Base-by-base conservation (phyloP, 2,888 invertebrate species). In the Cryptus viduatorius region DNA sequence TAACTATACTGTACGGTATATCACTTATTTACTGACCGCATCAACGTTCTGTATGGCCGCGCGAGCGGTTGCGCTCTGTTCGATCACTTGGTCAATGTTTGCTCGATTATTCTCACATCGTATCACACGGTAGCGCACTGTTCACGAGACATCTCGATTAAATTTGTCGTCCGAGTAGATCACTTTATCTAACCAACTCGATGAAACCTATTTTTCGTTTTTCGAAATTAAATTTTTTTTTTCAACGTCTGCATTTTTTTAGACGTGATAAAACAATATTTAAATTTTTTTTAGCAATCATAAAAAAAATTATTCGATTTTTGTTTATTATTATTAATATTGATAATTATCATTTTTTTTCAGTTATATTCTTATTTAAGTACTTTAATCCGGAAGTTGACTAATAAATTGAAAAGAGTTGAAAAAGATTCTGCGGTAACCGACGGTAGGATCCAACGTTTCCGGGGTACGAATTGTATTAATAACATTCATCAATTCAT, bases 1-100 rank as follows among this genome's bases (percentile, higher is more conserved):
- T 69, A 83, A 83, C 75, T 48, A 73, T 29, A 29, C 24, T 14
- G 14, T 14, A 61, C 29, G 59, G 5, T 61, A 29, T 61, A 61
- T 31, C 31, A 29, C 29, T 14, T 29, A 31, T 61, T 61, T 61
- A n/a, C 59, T 5, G 59, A 61, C 29, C 59, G 59, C 31, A 31
- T 31, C 31, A 29, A 19, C 59, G 14, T 14, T 31, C n/a, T 29
- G 29, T 5, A 14, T 61, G n/a, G 29, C 59, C 31, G 4, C 5
- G 29, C 29, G 14, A 61, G 31, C 56, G 56, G 12, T 10, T 14
- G 31, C 59, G 14, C 31, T 29, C 48, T 48, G n/a, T n/a, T 12
- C 1, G 59, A 31, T 5, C 31, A 61, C 59, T 61, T 29, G 59
- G 59, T 31, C 59, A 61, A 61, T 61, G 59, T 61, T 61, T 61